Conservation (phyloP, 1,140 invertebrate genomes). For the Gonatopus flavifemur region DNA sequence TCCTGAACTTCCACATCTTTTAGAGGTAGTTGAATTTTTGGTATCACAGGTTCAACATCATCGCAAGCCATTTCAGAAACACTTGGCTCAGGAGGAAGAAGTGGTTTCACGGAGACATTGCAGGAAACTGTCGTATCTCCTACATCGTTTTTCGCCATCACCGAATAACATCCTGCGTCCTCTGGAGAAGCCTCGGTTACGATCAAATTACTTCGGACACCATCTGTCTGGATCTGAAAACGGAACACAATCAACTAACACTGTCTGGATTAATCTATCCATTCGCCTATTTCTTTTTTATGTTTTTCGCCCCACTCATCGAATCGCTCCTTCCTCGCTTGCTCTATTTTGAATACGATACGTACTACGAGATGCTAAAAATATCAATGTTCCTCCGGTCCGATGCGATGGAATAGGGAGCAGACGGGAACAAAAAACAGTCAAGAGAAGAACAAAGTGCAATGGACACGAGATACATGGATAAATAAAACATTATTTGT, state of each 20-base stretch:
- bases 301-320: conserved; percentile 12
- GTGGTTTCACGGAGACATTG: conserved; percentile 71
- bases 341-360: conserved; percentile 35
- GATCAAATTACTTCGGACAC: conserved; percentile 64
- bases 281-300: conserved; percentile 20
- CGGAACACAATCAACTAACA: conserved; percentile 20
- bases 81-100: conserved; percentile 71
- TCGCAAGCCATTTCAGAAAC: conserved; percentile 68
- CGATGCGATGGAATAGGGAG: neutral
- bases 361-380: conserved; percentile 34
- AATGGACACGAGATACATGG: neutral
- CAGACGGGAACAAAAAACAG: neutral
- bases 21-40: conserved; percentile 72
- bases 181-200: conserved; percentile 71
- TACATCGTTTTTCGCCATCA: conserved; percentile 66
- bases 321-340: conserved; percentile 22
- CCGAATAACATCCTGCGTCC: conserved; percentile 68
- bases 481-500: neutral
- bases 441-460: neutral
- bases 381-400: conserved; percentile 19
- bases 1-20: conserved; percentile 71
- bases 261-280: neutral
- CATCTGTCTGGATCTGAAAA: conserved; percentile 64
- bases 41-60: conserved; percentile 72
- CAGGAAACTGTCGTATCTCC: conserved; percentile 67